Conservation (phyloP, 2,113 vertebrate genomes). For the Pollimyrus isidori region DNA sequence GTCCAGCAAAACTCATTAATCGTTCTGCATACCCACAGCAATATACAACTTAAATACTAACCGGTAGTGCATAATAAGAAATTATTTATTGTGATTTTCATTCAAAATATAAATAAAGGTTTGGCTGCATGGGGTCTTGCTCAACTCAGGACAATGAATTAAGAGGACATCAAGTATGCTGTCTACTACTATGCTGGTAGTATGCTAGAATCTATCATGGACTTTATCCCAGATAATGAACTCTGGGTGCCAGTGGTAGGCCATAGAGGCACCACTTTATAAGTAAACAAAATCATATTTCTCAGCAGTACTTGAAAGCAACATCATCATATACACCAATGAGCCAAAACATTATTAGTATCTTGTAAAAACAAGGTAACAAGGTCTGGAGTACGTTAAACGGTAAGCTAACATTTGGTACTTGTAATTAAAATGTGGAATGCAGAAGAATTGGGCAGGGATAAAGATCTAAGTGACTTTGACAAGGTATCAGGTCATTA, state of each 20-base stretch:
- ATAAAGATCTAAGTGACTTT: background rate
- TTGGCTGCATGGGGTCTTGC: background rate
- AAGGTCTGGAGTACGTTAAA: background rate
- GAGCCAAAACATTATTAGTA: background rate
- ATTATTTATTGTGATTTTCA: background rate
- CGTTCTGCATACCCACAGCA: background rate
- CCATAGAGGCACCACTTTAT: background rate
- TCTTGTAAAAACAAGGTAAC: background rate
- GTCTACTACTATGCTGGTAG: background rate
- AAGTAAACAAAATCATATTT: conserved; percentile 6
- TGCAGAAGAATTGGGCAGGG: background rate
- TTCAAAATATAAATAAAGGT: background rate
- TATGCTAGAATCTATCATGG: background rate
- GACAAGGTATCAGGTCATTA: background rate
- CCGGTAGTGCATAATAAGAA: background rate
- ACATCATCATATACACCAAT: background rate
- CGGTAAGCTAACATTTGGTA: background rate
- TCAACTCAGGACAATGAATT: background rate
- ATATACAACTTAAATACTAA: background rate
- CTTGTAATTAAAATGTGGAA: background rate
- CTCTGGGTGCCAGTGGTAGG: background rate
- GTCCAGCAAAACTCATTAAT: background rate
- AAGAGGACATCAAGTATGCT: background rate
- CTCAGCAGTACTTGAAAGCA: background rate
- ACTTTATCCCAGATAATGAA: background rate